Conservation (phyloP, 2,113 vertebrate species). For the Gobiocypris rarus region DNA sequence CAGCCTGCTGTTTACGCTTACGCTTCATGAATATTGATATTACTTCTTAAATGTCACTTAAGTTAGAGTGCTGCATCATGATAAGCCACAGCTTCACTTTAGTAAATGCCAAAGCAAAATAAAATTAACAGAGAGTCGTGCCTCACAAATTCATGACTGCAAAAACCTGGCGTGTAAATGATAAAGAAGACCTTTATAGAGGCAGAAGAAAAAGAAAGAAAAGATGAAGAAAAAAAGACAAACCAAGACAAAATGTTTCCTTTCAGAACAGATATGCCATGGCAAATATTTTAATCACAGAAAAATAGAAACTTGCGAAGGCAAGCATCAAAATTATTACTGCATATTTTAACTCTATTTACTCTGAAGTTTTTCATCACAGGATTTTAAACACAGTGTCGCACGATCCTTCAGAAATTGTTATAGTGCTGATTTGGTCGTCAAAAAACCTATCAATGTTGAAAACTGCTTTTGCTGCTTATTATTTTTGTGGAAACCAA, state of each 20-base stretch:
- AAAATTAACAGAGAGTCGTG: neutral
- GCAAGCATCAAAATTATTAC: no score
- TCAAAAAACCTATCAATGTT: neutral
- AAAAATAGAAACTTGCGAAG: no score
- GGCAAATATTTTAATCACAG: neutral
- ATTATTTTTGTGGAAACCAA: neutral
- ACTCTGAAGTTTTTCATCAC: no score
- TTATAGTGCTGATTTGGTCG: neutral
- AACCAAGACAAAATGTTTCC: neutral
- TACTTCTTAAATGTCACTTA: conserved; percentile 37
- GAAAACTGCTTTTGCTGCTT: no score
- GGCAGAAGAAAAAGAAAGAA: neutral
- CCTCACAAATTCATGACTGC: conserved; percentile 1
- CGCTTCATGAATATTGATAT: conserved; percentile 34
- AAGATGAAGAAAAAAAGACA: neutral
- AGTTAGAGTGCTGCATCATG: neutral
- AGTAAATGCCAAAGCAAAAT: conserved; percentile 19
- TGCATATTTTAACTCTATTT: no score
- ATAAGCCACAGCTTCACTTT: neutral
- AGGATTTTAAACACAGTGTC: no score
- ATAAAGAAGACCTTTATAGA: neutral
- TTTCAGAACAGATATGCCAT: neutral
- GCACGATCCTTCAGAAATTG: neutral
- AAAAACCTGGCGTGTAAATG: neutral
- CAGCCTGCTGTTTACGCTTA: conserved; percentile 3